phyloP scores from a whole-genome alignment of 1,140 invertebrate genomes.

The Drosophila bocqueti region DNA sequence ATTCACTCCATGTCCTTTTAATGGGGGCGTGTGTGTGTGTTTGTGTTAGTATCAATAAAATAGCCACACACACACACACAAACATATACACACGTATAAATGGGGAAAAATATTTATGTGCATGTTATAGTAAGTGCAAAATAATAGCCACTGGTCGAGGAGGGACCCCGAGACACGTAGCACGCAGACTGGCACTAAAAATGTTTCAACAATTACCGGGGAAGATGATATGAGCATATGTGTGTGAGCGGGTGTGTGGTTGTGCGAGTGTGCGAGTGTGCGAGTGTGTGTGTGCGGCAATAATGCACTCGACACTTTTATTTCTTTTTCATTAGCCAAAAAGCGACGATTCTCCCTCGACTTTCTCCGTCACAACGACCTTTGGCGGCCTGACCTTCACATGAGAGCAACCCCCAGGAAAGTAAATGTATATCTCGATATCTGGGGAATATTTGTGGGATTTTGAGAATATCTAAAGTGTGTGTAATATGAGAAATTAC shows the following conservation, averaged over 20 bases:
- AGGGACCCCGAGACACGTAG: constrained; percentile 43
- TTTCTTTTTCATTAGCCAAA: constrained; percentile 85
- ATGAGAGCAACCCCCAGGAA: constrained; percentile 10
- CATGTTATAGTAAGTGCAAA: constrained; percentile 85
- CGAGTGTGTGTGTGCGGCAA: constrained; percentile 51
- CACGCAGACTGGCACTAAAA: constrained; percentile 66
- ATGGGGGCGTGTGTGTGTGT: constrained; percentile 46
- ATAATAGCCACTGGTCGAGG: constrained; percentile 70
- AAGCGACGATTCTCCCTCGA: constrained; percentile 46
- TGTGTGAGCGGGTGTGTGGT: constrained; percentile 1
- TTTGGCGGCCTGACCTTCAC: constrained; percentile 58
- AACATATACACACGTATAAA: constrained; percentile 8
- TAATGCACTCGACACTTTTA: constrained; percentile 85
- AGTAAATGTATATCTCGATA: not conserved
- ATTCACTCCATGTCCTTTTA: constrained; percentile 59
- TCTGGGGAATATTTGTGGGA: not conserved
- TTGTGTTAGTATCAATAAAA: constrained; percentile 83
- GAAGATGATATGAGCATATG: constrained; percentile 60
- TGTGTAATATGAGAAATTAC: not conserved
- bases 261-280: constrained; percentile 12
- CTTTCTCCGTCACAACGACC: not conserved
- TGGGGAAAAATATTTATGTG: constrained; percentile 79
- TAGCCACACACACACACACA: constrained; percentile 67
- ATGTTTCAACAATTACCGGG: constrained; percentile 77
- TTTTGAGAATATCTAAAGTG: not conserved